phyloP scores from a whole-genome alignment of 2,113 vertebrate species.

The Helogale parvula region DNA sequence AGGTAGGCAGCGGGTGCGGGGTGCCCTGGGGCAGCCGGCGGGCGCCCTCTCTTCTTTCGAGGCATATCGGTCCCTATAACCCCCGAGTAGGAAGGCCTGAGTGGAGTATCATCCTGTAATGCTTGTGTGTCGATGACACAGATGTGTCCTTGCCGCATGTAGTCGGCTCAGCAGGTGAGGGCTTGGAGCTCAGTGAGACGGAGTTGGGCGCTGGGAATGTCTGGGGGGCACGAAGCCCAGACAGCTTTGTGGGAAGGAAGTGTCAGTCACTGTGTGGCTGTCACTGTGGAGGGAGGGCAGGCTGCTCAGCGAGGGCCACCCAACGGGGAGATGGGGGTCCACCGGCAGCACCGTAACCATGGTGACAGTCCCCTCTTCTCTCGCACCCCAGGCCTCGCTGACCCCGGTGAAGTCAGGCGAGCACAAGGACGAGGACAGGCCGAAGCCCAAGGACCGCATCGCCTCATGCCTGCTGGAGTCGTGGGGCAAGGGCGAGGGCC shows the following conservation, averaged over 20 bases:
- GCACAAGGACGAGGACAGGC: constrained; percentile 93
- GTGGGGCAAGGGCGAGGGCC: constrained; percentile 96
- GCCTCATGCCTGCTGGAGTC: constrained; percentile 95
- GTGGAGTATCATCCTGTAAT: neutral
- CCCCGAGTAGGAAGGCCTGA: neutral
- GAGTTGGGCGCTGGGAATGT: rapidly evolving
- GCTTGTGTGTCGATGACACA: rapidly evolving
- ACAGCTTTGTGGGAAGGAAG: neutral
- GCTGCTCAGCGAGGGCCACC: neutral
- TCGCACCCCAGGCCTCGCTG: constrained; percentile 88
- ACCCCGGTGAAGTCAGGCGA: constrained; percentile 96
- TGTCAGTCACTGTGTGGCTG: rapidly evolving
- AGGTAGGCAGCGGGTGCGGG: constrained; percentile 84
- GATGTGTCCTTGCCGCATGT: rapidly evolving
- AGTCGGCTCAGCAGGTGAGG: neutral
- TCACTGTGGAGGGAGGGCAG: neutral
- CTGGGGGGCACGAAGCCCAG: neutral
- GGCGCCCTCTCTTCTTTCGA: rapidly evolving
- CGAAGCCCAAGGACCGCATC: constrained; percentile 94
- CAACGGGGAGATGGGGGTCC: too few species aligned
- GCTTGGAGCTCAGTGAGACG: neutral
- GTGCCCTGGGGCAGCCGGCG: constrained; percentile 84
- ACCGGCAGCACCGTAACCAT: rapidly evolving
- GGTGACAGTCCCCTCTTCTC: neutral
- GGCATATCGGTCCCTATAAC: rapidly evolving